Evolutionary conservation across 2,797 vertebrate genomes (phyloP).

Genomic region (Aulostomus chinensis): DNA sequence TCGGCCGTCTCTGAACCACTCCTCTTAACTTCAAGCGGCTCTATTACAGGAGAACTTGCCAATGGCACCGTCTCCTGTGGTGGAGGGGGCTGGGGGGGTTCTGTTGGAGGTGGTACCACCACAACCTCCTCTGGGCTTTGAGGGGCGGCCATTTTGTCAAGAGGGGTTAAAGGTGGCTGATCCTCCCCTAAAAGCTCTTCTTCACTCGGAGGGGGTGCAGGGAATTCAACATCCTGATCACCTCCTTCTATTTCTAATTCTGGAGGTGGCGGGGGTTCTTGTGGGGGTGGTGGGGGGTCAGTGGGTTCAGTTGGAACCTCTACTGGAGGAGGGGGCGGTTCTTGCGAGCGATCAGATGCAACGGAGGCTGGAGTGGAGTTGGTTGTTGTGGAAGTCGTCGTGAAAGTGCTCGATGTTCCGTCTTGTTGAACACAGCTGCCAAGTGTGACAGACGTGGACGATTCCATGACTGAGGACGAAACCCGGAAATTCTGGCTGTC

Average conservation of each 20-base stretch:
- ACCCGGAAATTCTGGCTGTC: conserved; percentile 95
- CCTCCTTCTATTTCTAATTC: conserved; percentile 58
- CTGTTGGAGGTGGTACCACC: conserved; percentile 30
- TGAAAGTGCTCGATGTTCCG: conserved; percentile 30
- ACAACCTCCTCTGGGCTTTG: conserved; percentile 42
- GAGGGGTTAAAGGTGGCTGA: conserved; percentile 65
- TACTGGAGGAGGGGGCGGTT: conserved; percentile 41
- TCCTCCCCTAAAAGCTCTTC: conserved; percentile 69
- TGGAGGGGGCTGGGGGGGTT: conserved; percentile 27
- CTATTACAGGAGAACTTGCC: conserved; percentile 50
- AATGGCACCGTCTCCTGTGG: conserved; percentile 36
- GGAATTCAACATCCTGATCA: conserved; percentile 75
- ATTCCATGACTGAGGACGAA: conserved; percentile 89
- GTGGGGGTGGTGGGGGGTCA: conserved; percentile 65
- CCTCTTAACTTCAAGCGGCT: conserved; percentile 77
- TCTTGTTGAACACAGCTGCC: conserved; percentile 84
- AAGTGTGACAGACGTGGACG: conserved; percentile 88
- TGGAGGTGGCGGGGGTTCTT: conserved; percentile 69
- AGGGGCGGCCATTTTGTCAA: conserved; percentile 69
- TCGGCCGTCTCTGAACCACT: conserved; percentile 85
- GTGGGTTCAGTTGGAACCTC: conserved; percentile 46
- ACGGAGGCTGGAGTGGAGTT: conserved; percentile 31
- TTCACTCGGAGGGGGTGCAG: conserved; percentile 77
- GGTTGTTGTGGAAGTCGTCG: conserved; percentile 34
- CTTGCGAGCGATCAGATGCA: conserved; percentile 36